Evolutionary conservation across 2,888 invertebrate species (phyloP).

Genomic region (Daptonema setosum): DNA sequence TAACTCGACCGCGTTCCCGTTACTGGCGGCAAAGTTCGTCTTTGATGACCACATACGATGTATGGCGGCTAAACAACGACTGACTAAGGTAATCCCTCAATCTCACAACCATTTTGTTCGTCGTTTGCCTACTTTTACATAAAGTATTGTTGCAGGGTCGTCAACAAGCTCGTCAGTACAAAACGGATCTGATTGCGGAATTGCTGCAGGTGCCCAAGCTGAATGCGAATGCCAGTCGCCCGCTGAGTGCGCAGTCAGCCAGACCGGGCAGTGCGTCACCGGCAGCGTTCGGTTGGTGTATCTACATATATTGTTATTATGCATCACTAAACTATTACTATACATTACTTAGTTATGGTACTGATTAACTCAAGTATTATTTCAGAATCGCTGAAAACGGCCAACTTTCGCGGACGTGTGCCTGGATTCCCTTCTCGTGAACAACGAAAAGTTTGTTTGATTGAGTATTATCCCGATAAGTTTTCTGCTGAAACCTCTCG

Average conservation of each 20-base stretch:
- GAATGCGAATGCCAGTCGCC: neutral
- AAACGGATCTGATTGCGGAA: conserved; percentile 81
- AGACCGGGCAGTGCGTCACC: neutral
- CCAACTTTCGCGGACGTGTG: neutral
- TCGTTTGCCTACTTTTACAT: neutral
- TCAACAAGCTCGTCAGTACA: conserved; percentile 78
- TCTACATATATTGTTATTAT: too few relatives aligned
- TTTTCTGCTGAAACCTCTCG: too few relatives aligned
- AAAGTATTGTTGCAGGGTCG: conserved; percentile 41
- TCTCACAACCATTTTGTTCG: neutral
- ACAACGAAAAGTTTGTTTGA: neutral
- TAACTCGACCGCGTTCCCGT: conserved; percentile 31
- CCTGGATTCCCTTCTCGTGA: neutral
- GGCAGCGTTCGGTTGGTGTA: neutral
- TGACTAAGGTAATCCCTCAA: conserved; percentile 31
- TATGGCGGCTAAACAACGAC: conserved; percentile 89
- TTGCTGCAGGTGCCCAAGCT: conserved; percentile 43
- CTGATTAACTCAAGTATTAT: too few relatives aligned
- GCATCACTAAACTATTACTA: too few relatives aligned
- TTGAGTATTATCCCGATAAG: too few relatives aligned
- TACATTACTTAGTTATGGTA: too few relatives aligned
- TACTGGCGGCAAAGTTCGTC: conserved; percentile 72
- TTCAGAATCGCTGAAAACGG: neutral
- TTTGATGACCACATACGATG: conserved; percentile 97
- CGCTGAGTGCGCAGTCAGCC: too few relatives aligned